These are phyloP conservation scores for Drosophila stalkeri DNA, from an alignment of 2,888 invertebrate genomes.

Conservation along the genomic window DNA sequence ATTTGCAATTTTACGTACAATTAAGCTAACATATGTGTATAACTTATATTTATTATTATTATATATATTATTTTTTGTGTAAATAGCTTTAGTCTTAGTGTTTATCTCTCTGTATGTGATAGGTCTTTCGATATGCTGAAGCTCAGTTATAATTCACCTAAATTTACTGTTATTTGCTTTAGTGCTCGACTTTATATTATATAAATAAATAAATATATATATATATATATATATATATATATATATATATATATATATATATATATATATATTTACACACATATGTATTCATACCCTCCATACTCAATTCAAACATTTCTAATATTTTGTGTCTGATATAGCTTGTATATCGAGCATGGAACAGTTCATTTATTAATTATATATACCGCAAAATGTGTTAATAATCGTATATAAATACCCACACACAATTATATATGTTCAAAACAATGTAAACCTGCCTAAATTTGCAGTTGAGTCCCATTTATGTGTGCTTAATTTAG, in stretches of 20 bases:
- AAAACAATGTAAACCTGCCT: slow-evolving; percentile 17
- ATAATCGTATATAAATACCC: slow-evolving; percentile 28
- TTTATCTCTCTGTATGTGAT: slow-evolving; percentile 71
- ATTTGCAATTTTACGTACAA: slow-evolving; percentile 69
- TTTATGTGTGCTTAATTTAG: slow-evolving; percentile 11
- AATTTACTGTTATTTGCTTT: slow-evolving; percentile 26
- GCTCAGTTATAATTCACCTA: slow-evolving; percentile 53
- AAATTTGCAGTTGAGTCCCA: slow-evolving; percentile 15
- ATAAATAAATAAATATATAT: not conserved
- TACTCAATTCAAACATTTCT: slow-evolving; percentile 7
- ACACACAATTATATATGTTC: slow-evolving; percentile 16
- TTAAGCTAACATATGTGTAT: slow-evolving; percentile 43
- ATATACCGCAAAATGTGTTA: slow-evolving; percentile 18
- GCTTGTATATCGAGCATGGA: not conserved
- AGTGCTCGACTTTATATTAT: slow-evolving; percentile 27
- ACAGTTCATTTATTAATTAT: slow-evolving; percentile 14
- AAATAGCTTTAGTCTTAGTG: slow-evolving; percentile 67
- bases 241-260: not conserved
- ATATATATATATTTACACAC: not conserved
- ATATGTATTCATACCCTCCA: slow-evolving; percentile 21
- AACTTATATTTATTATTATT: slow-evolving; percentile 19
- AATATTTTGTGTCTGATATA: slow-evolving; percentile 6
- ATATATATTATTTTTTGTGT: slow-evolving; percentile 49
- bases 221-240: not conserved
- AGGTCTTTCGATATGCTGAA: slow-evolving; percentile 73